Evolutionary conservation across 2,888 invertebrate species (phyloP).

Genomic region (Cerastis rubricosa): DNA sequence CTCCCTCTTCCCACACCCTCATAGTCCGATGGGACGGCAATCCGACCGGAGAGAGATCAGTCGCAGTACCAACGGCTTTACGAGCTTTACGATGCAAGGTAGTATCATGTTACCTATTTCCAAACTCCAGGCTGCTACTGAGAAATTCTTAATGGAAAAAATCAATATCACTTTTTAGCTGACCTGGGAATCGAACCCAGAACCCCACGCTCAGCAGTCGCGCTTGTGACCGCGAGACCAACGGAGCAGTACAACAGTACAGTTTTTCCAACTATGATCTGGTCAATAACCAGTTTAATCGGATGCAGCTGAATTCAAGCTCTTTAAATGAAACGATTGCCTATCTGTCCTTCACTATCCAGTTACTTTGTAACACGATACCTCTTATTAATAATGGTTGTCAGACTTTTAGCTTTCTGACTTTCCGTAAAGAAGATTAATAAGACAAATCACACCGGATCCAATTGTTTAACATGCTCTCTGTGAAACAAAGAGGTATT

Average conservation of each 20-base stretch:
- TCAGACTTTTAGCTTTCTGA: background rate
- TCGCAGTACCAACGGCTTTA: too few species aligned
- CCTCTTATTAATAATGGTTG: background rate
- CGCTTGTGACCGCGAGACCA: too few species aligned
- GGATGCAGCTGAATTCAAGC: background rate
- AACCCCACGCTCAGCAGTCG: too few species aligned
- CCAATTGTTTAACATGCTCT: background rate
- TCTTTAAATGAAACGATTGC: background rate
- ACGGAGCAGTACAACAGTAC: background rate
- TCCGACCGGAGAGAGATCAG: too few species aligned
- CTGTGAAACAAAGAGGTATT: background rate
- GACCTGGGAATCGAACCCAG: too few species aligned
- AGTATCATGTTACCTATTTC: too few species aligned
- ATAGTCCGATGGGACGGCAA: too few species aligned
- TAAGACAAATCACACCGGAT: background rate
- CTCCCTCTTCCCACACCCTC: too few species aligned
- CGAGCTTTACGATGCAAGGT: too few species aligned
- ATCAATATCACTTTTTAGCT: too few species aligned
- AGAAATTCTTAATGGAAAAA: too few species aligned
- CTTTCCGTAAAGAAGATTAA: background rate
- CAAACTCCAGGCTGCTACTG: too few species aligned
- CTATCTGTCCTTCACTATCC: background rate
- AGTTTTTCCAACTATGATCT: background rate
- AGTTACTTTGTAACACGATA: background rate
- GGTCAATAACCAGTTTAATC: background rate